These are phyloP conservation scores for Rotaria macrura DNA, from an alignment of 2,888 invertebrate species.

Conservation along the genomic window DNA sequence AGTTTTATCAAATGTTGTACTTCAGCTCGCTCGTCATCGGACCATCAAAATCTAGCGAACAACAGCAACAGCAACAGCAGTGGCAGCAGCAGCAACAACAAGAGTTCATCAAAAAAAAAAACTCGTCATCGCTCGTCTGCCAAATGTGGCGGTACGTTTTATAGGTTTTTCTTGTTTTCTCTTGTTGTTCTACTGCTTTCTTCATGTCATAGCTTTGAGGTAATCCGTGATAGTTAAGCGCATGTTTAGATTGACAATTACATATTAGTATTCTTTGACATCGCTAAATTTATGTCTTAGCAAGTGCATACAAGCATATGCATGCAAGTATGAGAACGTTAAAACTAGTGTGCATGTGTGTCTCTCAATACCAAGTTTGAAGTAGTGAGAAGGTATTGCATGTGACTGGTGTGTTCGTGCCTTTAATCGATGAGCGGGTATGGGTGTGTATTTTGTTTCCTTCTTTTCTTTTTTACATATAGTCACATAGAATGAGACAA, in stretches of 20 bases:
- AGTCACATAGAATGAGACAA: background rate
- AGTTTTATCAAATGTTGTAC: background rate
- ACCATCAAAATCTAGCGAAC: background rate
- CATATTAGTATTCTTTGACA: background rate
- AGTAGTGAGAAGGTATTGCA: background rate
- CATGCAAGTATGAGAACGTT: background rate
- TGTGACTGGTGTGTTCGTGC: background rate
- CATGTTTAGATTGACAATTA: background rate
- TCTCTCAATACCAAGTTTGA: background rate
- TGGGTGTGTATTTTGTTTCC: background rate
- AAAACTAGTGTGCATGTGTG: background rate
- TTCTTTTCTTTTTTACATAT: background rate
- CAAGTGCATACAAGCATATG: background rate
- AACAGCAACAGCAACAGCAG: background rate
- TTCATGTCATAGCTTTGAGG: background rate
- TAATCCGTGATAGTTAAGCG: background rate
- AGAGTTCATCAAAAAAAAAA: background rate
- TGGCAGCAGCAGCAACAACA: background rate
- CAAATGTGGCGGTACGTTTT: background rate
- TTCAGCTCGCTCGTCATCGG: background rate
- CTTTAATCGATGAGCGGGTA: background rate
- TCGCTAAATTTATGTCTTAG: background rate
- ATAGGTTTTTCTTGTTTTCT: background rate
- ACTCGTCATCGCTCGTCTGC: background rate
- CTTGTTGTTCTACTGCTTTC: background rate